phyloP scores from a whole-genome alignment of 2,888 invertebrate species.

The Drosophila paranaensis region DNA sequence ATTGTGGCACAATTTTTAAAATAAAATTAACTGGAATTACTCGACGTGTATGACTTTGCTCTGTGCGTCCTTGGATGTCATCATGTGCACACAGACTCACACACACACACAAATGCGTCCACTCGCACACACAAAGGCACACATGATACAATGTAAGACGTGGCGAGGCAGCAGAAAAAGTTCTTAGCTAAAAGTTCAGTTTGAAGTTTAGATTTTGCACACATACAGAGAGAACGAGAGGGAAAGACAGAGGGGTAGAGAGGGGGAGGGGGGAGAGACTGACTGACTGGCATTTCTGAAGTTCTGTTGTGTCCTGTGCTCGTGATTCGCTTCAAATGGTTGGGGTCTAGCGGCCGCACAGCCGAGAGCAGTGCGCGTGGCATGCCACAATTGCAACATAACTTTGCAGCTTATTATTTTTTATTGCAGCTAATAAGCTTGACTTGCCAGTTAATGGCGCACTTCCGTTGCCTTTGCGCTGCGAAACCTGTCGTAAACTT shows the following conservation, averaged over 20 bases:
- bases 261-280: neutral
- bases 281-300: slow-evolving; percentile 26
- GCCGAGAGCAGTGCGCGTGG: slow-evolving; percentile 31
- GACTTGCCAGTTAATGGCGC: slow-evolving; percentile 74
- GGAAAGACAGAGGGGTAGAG: neutral
- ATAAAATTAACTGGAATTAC: slow-evolving; percentile 66
- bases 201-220: slow-evolving; percentile 48
- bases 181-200: slow-evolving; percentile 30
- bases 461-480: slow-evolving; percentile 70
- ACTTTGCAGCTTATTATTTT: slow-evolving; percentile 80
- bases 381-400: slow-evolving; percentile 76
- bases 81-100: slow-evolving; percentile 16
- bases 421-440: slow-evolving; percentile 78
- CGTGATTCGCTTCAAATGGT: slow-evolving; percentile 21
- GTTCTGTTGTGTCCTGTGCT: slow-evolving; percentile 15
- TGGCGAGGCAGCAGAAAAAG: slow-evolving; percentile 33
- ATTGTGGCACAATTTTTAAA: slow-evolving; percentile 67
- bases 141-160: slow-evolving; percentile 27
- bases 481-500: slow-evolving; percentile 73
- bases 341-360: slow-evolving; percentile 7
- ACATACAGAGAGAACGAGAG: neutral
- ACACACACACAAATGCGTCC: neutral
- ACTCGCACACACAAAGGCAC: slow-evolving; percentile 5
- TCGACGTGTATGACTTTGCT: slow-evolving; percentile 30
- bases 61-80: slow-evolving; percentile 40